Percentiles rank a stretch among this genome's conserved stretches.
These are phyloP conservation scores for Hippocampus kuda DNA, from an alignment of 2,797 vertebrate genomes.

Conservation along the genomic window DNA sequence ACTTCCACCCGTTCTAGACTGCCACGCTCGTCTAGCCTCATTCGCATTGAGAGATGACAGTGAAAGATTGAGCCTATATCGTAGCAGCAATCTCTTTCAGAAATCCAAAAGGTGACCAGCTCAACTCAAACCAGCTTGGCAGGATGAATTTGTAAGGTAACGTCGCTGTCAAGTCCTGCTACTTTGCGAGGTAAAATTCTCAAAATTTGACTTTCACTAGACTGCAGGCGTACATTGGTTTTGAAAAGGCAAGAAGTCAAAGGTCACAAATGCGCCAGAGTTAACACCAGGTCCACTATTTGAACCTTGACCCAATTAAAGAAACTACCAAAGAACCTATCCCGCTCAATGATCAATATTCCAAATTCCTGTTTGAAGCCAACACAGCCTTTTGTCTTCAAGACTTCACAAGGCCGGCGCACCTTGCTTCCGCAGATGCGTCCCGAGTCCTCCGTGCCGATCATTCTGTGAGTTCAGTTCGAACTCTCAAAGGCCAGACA, in stretches of 20 bases:
- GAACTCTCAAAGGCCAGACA: conserved; percentile 20
- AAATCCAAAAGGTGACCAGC: background rate
- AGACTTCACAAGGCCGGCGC: conserved; percentile 10
- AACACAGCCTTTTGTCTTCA: background rate
- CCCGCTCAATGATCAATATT: background rate
- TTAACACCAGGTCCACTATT: background rate
- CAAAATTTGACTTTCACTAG: too few species aligned
- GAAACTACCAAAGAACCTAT: background rate
- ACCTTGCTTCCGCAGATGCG: conserved; percentile 17
- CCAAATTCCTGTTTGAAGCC: background rate
- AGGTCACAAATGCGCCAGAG: too few species aligned
- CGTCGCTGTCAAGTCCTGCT: background rate
- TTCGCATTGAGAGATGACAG: too few species aligned
- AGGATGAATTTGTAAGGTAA: background rate
- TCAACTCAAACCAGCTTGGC: background rate
- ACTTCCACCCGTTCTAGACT: too few species aligned
- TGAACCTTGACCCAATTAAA: too few species aligned
- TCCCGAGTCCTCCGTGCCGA: conserved; percentile 7
- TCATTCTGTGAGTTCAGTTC: background rate
- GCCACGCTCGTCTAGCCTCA: too few species aligned
- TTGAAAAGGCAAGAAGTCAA: too few species aligned
- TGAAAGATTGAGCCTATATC: too few species aligned
- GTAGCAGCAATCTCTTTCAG: too few species aligned
- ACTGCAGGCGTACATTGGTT: too few species aligned
- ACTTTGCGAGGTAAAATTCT: too few species aligned